Conservation (phyloP, 2,113 vertebrate species). For the Accipiter cooperii region DNA sequence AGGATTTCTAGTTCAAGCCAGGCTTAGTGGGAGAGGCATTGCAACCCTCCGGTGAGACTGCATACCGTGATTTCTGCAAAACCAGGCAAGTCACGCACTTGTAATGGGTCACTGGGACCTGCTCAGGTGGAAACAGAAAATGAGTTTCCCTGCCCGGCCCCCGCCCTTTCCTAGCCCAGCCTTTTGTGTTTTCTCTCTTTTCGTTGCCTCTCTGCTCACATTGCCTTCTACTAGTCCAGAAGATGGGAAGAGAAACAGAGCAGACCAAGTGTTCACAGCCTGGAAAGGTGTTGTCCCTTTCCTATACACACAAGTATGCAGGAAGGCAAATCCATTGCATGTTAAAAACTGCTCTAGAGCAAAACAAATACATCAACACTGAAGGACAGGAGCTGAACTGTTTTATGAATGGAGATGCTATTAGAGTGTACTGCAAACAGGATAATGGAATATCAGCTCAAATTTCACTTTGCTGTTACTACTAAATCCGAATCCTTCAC, state of each 20-base stretch:
- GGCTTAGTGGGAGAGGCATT: neutral
- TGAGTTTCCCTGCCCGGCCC: neutral
- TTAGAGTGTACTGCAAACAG: neutral
- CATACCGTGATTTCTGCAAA: neutral
- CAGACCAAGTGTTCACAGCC: neutral
- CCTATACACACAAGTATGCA: neutral
- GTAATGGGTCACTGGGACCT: constrained; percentile 19
- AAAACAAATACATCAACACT: neutral
- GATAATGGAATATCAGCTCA: constrained; percentile 10
- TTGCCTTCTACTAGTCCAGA: neutral
- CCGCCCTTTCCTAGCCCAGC: neutral
- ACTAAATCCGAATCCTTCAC: neutral
- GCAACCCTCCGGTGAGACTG: neutral
- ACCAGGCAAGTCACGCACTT: neutral
- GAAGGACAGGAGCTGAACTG: neutral
- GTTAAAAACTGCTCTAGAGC: neutral
- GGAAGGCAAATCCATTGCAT: neutral
- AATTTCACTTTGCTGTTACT: neutral
- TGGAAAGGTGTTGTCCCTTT: neutral
- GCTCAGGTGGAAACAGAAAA: constrained; percentile 30
- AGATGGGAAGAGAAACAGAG: neutral
- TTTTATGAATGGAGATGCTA: constrained; percentile 12
- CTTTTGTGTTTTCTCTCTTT: neutral
- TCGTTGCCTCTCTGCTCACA: neutral
- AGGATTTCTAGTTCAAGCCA: neutral